A percentile compares a stretch with the other conserved stretches of the same genome.
phyloP scores from a whole-genome alignment of 2,888 invertebrate species.

The Syrphus vitripennis region DNA sequence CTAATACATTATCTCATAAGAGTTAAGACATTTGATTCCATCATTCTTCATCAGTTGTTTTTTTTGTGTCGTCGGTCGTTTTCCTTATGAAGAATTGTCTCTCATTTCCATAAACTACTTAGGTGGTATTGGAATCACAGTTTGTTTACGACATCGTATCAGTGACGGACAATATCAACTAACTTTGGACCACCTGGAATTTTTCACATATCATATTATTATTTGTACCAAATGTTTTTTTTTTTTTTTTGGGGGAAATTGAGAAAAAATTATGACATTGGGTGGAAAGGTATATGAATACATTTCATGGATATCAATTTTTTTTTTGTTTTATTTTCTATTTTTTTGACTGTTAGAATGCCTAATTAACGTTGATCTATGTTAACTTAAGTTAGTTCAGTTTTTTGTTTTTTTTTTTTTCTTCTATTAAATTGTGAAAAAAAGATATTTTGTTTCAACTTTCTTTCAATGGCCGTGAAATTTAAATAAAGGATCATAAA shows the following conservation, averaged over 20 bases:
- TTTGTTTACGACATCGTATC: slow-evolving; percentile 59
- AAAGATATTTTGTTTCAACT: not conserved
- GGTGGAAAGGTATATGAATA: slow-evolving; percentile 40
- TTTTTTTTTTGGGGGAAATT: slow-evolving; percentile 7
- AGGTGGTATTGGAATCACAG: slow-evolving; percentile 63
- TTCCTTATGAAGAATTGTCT: slow-evolving; percentile 53
- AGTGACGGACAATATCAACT: slow-evolving; percentile 32
- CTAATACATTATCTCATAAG: not conserved
- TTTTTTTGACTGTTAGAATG: not conserved
- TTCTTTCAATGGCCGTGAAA: not conserved
- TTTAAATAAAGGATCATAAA: not conserved
- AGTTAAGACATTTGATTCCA: slow-evolving; percentile 25
- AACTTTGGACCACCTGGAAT: slow-evolving; percentile 53
- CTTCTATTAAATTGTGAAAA: not conserved
- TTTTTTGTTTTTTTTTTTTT: not conserved
- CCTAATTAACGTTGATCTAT: not conserved
- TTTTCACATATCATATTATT: not conserved
- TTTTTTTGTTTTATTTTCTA: not conserved
- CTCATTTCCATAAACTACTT: slow-evolving; percentile 69
- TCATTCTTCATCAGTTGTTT: slow-evolving; percentile 21
- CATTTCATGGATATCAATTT: slow-evolving; percentile 6
- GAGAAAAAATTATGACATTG: slow-evolving; percentile 24
- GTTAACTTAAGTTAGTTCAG: not conserved
- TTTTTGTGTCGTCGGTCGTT: not conserved
- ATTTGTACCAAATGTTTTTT: not conserved